phyloP scores from a whole-genome alignment of 2,113 vertebrate species.

The Pelvicachromis taeniatus region DNA sequence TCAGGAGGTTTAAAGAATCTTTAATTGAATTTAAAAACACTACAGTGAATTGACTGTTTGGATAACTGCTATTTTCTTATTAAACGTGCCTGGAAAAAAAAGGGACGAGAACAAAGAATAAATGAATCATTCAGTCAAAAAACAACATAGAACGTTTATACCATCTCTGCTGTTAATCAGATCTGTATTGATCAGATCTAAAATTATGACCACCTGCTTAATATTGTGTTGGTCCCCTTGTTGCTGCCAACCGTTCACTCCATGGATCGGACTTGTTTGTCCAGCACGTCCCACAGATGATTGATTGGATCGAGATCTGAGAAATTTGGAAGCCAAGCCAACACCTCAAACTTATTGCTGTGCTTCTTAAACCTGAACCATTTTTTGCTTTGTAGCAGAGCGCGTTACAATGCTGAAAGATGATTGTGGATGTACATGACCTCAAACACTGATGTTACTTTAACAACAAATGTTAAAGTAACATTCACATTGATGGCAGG shows the following conservation, averaged over 20 bases:
- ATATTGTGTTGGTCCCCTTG: background rate
- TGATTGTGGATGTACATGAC: background rate
- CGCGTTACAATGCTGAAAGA: background rate
- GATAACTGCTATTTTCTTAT: background rate
- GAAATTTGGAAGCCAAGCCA: background rate
- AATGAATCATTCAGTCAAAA: background rate
- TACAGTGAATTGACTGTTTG: background rate
- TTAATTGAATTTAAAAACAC: background rate
- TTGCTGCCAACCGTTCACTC: background rate
- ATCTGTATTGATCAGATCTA: rapidly evolving
- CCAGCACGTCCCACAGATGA: rapidly evolving
- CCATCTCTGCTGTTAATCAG: background rate
- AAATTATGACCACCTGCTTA: background rate
- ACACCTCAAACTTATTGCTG: background rate
- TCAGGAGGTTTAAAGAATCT: background rate
- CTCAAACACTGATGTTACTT: background rate
- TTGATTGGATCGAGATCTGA: background rate
- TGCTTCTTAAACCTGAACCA: background rate
- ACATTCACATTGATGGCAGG: background rate
- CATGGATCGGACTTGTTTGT: background rate
- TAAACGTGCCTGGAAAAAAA: background rate
- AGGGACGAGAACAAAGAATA: background rate
- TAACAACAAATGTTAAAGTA: background rate
- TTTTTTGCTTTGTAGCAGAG: background rate
- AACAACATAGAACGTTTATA: background rate